Evolutionary conservation across 53 echinoderm and acorn worm species (phyloP), one percentile per base, ranked within the genome.

Genomic region (Patiria pectinifera): DNA sequence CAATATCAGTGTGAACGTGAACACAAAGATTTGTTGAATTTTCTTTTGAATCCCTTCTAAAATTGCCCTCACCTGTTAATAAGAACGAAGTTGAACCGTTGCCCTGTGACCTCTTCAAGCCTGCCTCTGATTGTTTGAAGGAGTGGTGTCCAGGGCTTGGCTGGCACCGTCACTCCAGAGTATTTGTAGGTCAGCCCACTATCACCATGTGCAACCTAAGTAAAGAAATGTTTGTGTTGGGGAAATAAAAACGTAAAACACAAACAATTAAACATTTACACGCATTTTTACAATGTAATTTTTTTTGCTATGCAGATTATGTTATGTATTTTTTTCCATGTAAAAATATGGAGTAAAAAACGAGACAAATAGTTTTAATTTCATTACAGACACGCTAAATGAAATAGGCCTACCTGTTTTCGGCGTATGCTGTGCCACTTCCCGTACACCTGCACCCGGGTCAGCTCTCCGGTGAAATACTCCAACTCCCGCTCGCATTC

Each of bases 141-240:
- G 4, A 95, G 69, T 9, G 96, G 87, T 12, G 94, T 94, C 99
- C 99, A 99, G 10, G 97, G 97, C 70, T 87, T 94, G 3, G 99
- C 99, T 59, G 99, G 99, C n/a, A 96, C 91, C 22, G 88, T 95
- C 63, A 94, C 92, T 76, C 95, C 89, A 35, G 99, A 99, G 71
- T 94, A 99, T 13, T 63, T 95, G 95, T 99, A 99, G 2, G 95
- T 95, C 44, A 99, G 60, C 9, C 95, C 96, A 16, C 77, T 46
- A 45, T 98, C 99, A 11, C 99, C 99, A 78, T 97, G 93, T 4
- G 97, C 91, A 62, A 97, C 97, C 99, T 98, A 60, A 0, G 91
- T n/a, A 72, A 43, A 13, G 85, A 59, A 75, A 87, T 75, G 59
- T 3, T 22, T 48, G 78, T 43, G 53, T 66, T 66, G 14, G 66